These are phyloP conservation scores for Adelognathus sp. DNA, from an alignment of 2,888 invertebrate species.

Conservation along the genomic window DNA sequence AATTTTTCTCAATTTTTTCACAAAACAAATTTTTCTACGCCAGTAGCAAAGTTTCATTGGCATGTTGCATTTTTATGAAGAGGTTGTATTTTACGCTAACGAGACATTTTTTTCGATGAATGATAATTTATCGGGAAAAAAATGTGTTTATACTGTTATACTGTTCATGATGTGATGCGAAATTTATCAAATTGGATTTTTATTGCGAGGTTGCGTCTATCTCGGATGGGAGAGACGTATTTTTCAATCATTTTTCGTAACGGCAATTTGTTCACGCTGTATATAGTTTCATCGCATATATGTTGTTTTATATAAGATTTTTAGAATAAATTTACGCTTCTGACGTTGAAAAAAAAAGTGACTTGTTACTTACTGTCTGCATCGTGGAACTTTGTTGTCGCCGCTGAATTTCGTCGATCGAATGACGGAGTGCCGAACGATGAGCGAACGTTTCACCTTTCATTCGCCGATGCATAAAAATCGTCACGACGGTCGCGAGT, in stretches of 20 bases:
- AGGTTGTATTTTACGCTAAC: slow-evolving; percentile 13
- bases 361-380: neutral
- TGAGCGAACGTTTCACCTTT: neutral
- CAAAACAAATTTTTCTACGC: too few relatives aligned
- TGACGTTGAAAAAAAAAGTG: neutral
- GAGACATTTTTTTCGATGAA: neutral
- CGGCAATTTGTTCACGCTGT: neutral
- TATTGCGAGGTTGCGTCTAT: too few relatives aligned
- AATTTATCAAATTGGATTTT: too few relatives aligned
- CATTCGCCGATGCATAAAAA: too few relatives aligned
- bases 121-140: too few relatives aligned
- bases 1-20: too few relatives aligned
- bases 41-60: slow-evolving; percentile 24
- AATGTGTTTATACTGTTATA: too few relatives aligned
- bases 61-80: slow-evolving; percentile 30
- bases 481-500: neutral
- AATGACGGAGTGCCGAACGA: neutral
- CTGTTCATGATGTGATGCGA: too few relatives aligned
- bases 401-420: neutral
- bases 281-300: neutral
- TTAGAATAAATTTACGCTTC: slow-evolving; percentile 4
- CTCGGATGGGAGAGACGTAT: too few relatives aligned
- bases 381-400: neutral
- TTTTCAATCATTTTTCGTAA: too few relatives aligned
- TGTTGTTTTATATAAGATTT: neutral